phyloP scores from a whole-genome alignment of 2,797 vertebrate species.

The Gobionotothen gibberifrons region DNA sequence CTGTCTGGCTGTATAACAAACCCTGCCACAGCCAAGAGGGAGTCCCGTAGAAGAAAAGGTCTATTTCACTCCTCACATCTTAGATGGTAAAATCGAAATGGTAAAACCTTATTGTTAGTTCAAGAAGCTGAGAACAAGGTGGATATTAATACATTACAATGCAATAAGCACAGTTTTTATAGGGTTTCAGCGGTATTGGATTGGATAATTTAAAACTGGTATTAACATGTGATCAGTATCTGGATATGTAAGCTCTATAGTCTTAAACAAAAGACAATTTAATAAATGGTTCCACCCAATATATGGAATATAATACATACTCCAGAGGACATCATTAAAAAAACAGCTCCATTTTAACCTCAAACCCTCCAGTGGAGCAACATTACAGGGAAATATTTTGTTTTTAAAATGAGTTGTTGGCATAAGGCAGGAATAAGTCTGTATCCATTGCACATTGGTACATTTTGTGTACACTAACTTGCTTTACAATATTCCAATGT shows the following conservation, averaged over 20 bases:
- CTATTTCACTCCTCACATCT: background rate
- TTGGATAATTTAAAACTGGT: background rate
- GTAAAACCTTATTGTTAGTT: conserved; percentile 2
- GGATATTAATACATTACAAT: background rate
- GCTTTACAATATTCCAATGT: background rate
- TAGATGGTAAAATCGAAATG: conserved; percentile 1
- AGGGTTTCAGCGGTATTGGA: background rate
- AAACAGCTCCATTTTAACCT: too few relatives aligned
- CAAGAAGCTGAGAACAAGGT: conserved; percentile 9
- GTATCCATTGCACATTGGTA: too few relatives aligned
- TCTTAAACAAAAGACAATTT: too few relatives aligned
- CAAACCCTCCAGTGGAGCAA: background rate
- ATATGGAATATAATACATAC: too few relatives aligned
- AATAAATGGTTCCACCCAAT: too few relatives aligned
- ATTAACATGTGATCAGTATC: background rate
- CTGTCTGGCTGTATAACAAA: conserved; percentile 17
- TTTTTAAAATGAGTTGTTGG: too few relatives aligned
- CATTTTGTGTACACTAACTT: too few relatives aligned
- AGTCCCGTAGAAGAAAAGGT: background rate
- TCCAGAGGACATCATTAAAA: too few relatives aligned
- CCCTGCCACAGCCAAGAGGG: background rate
- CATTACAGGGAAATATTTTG: too few relatives aligned
- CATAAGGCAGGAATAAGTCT: background rate
- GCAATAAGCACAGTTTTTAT: background rate
- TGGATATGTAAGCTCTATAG: background rate